Evolutionary conservation across 2,797 vertebrate genomes (phyloP).

Genomic region (Diceros bicornis): DNA sequence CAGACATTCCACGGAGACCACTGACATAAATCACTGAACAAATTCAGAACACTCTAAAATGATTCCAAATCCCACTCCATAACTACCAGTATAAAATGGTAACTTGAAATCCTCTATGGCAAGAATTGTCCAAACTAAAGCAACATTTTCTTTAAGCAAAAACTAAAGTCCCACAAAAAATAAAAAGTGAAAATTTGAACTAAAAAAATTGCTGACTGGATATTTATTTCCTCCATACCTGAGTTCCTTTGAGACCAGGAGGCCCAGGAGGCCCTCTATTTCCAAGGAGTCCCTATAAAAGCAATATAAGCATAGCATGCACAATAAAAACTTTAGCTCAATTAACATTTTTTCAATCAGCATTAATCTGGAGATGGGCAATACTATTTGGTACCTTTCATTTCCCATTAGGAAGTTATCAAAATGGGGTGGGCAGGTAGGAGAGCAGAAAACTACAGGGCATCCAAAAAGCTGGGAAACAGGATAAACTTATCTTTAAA

Average conservation of each 20-base stretch:
- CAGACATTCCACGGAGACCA: constrained; percentile 55
- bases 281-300: constrained; percentile 93
- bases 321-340: neutral
- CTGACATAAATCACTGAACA: constrained; percentile 69
- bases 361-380: neutral
- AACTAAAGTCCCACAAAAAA: constrained; percentile 10
- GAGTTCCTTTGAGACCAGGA: constrained; percentile 94
- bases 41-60: neutral
- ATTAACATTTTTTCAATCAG: neutral
- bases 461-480: neutral
- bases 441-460: neutral
- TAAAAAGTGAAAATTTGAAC: constrained; percentile 3
- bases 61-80: neutral
- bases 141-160: constrained; percentile 56
- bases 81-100: constrained; percentile 54
- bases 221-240: constrained; percentile 90
- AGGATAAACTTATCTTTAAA: neutral
- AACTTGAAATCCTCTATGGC: constrained; percentile 51
- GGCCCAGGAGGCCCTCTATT: constrained; percentile 94
- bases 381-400: neutral
- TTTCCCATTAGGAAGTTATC: neutral
- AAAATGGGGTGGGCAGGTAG: neutral
- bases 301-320: constrained; percentile 60
- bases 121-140: constrained; percentile 42
- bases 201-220: neutral